Conservation (phyloP, 2,888 invertebrate species). For the Caenorhabditis zanzibari region DNA sequence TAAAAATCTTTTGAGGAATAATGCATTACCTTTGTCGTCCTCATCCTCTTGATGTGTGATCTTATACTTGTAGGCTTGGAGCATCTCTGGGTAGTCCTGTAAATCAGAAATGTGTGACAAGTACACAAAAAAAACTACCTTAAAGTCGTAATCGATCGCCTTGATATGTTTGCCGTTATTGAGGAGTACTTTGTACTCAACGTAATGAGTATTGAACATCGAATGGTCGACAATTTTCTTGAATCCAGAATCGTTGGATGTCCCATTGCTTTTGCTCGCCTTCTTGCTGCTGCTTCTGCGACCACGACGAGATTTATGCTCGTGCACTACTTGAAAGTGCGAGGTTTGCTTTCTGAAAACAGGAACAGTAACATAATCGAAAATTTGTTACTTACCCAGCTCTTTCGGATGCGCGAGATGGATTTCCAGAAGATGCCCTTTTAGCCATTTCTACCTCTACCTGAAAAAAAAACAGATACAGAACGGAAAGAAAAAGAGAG, state of each 20-base stretch:
- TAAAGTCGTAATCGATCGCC: conserved; percentile 44
- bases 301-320: neutral
- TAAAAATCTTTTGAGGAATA: neutral
- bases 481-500: too few species aligned
- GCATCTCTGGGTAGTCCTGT: conserved; percentile 7
- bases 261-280: neutral
- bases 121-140: neutral
- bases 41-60: conserved; percentile 46
- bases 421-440: neutral
- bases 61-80: conserved; percentile 32
- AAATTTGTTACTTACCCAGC: neutral
- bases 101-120: conserved; percentile 1
- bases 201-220: conserved; percentile 39
- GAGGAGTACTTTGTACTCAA: conserved; percentile 36
- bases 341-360: conserved; percentile 36
- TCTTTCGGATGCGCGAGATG: conserved; percentile 30
- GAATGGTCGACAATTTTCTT: conserved; percentile 39
- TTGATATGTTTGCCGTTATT: conserved; percentile 12
- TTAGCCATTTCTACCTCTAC: conserved; percentile 22
- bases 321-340: conserved; percentile 37
- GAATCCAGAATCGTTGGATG: neutral
- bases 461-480: neutral
- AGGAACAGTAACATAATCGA: neutral
- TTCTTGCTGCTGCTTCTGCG: neutral
- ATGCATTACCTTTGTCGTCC: conserved; percentile 5